Percentiles rank a stretch among this genome's conserved stretches.
Conservation (phyloP, 2,797 vertebrate genomes). For the Siniperca scherzeri region DNA sequence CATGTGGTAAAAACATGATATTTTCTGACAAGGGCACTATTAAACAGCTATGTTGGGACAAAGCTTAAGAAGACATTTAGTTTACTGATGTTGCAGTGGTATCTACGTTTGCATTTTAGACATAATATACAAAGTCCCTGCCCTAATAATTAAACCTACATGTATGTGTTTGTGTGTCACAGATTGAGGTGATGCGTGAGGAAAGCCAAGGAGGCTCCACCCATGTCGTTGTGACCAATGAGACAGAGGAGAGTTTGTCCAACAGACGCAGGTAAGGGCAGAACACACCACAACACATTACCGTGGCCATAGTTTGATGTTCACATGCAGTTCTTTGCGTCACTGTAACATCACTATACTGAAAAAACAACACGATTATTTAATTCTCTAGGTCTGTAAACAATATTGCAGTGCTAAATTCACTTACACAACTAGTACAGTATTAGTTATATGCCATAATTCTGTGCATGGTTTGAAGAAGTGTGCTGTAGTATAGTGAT, state of each 20-base stretch:
- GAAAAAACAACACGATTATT: background rate
- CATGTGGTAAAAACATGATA: background rate
- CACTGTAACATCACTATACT: background rate
- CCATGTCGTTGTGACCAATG: constrained; percentile 85
- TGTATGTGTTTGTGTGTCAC: constrained; percentile 50
- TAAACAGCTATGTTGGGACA: background rate
- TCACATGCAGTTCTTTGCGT: background rate
- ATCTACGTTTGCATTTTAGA: background rate
- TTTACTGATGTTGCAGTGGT: background rate
- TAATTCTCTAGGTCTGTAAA: background rate
- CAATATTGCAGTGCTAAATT: background rate
- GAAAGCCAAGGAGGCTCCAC: constrained; percentile 90
- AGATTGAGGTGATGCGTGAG: constrained; percentile 97
- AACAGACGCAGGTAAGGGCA: constrained; percentile 90
- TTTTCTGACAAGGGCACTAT: background rate
- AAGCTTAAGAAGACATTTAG: background rate
- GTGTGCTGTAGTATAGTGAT: background rate
- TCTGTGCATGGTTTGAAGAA: too few species aligned
- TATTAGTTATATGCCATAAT: too few species aligned
- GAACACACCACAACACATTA: background rate
- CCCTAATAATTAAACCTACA: background rate
- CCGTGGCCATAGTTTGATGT: background rate
- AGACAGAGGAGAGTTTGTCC: constrained; percentile 90
- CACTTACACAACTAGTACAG: background rate
- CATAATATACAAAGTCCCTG: background rate